These are phyloP conservation scores for Clarias gariepinus DNA, from an alignment of 2,113 vertebrate species.

Conservation along the genomic window DNA sequence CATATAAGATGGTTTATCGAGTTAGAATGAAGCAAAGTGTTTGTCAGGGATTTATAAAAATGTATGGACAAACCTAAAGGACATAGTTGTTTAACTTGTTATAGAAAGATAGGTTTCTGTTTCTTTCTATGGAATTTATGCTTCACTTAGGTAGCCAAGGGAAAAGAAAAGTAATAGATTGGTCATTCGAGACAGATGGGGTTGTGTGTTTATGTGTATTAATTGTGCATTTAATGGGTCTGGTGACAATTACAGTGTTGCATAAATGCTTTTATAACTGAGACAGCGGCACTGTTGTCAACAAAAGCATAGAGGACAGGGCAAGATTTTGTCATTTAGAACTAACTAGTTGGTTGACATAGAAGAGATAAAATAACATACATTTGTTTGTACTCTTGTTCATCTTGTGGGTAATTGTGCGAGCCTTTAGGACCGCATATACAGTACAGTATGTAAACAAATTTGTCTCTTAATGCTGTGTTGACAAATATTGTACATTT, in stretches of 20 bases:
- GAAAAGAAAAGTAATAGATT: neutral
- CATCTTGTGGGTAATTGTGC: neutral
- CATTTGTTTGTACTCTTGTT: neutral
- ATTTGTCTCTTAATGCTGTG: no score
- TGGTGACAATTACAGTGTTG: neutral
- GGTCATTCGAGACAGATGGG: neutral
- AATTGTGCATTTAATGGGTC: neutral
- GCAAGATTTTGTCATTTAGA: conserved; percentile 3
- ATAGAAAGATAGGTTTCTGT: neutral
- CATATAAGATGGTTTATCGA: conserved; percentile 39
- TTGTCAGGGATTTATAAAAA: conserved; percentile 14
- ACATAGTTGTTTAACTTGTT: neutral
- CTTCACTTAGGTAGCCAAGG: neutral
- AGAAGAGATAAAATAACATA: neutral
- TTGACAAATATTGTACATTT: neutral
- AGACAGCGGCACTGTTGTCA: neutral
- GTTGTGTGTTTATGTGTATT: neutral
- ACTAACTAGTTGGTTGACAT: neutral
- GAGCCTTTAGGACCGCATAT: neutral
- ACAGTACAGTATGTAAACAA: neutral
- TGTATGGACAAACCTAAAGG: neutral
- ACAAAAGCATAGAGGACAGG: neutral
- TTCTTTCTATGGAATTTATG: neutral
- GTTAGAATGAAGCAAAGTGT: conserved; percentile 16
- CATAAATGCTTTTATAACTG: neutral